Percentiles rank a stretch among this genome's conserved stretches.
Conservation (phyloP, 1,140 invertebrate genomes). For the Heliothis subflexa region DNA sequence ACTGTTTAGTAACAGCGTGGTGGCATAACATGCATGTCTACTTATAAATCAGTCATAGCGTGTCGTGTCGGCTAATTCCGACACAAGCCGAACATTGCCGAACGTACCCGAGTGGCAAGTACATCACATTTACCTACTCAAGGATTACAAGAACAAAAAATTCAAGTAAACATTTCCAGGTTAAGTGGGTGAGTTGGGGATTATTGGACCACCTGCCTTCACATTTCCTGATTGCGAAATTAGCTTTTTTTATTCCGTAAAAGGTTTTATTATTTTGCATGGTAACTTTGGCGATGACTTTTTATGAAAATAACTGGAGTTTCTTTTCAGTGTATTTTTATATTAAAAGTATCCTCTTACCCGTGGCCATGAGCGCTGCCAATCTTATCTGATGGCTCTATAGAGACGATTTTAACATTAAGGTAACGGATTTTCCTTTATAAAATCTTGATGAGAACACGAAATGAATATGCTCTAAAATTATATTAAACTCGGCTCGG, state of each 20-base stretch:
- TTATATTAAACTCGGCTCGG: neutral
- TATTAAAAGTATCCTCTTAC: neutral
- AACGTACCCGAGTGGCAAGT: neutral
- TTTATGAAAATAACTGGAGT: constrained; percentile 14
- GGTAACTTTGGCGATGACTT: neutral
- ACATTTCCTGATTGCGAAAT: constrained; percentile 6
- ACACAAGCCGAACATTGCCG: constrained; percentile 10
- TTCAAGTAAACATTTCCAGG: constrained; percentile 26
- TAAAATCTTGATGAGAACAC: neutral
- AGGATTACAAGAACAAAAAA: constrained; percentile 4
- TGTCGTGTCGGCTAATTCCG: constrained; percentile 12
- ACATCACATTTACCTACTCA: constrained; percentile 1
- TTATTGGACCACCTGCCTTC: constrained; percentile 2
- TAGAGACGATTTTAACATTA: constrained; percentile 1
- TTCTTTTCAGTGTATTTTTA: constrained; percentile 11
- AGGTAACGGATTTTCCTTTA: constrained; percentile 6
- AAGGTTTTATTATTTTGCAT: neutral
- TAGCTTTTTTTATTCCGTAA: neutral
- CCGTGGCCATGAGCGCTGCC: neutral
- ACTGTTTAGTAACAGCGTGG: neutral
- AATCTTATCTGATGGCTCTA: constrained; percentile 10
- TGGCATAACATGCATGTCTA: neutral
- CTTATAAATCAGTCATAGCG: neutral
- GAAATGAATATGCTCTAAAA: neutral
- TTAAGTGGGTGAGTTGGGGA: constrained; percentile 22